A percentile compares a stretch with the other conserved stretches of the same genome.
These are phyloP conservation scores for Tridacna crocea DNA, from an alignment of 2,888 invertebrate species.

Conservation along the genomic window DNA sequence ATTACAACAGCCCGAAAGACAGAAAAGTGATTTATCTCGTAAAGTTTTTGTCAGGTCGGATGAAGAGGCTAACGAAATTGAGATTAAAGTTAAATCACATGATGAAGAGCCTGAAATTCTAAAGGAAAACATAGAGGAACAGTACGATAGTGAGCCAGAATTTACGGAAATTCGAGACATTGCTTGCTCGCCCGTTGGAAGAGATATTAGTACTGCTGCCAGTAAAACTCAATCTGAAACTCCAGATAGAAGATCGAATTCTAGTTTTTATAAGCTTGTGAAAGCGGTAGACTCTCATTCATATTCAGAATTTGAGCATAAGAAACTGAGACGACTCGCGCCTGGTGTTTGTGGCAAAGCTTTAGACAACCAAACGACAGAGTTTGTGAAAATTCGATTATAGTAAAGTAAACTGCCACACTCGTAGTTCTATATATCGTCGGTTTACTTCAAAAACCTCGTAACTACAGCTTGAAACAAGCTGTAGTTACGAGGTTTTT, in stretches of 20 bases:
- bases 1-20: constrained; percentile 26
- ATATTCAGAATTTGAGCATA: constrained; percentile 56
- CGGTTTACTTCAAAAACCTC: too few species aligned
- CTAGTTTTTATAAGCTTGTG: constrained; percentile 49
- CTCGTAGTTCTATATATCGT: too few species aligned
- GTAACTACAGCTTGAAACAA: too few species aligned
- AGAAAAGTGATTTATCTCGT: constrained; percentile 11
- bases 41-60: constrained; percentile 2
- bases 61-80: neutral
- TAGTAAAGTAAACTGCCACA: neutral
- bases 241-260: constrained; percentile 11
- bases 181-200: neutral
- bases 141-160: neutral
- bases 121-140: neutral
- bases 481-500: too few species aligned
- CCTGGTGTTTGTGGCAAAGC: constrained; percentile 16
- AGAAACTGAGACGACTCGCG: constrained; percentile 33
- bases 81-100: constrained; percentile 1
- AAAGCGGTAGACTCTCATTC: constrained; percentile 54
- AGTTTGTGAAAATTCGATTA: constrained; percentile 15
- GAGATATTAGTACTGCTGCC: constrained; percentile 9
- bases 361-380: constrained; percentile 12
- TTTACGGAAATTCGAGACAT: constrained; percentile 10
- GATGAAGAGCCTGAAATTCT: neutral
- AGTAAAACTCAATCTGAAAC: constrained; percentile 13